Conservation (phyloP, 2,888 invertebrate genomes). For the Catocala fraxini region DNA sequence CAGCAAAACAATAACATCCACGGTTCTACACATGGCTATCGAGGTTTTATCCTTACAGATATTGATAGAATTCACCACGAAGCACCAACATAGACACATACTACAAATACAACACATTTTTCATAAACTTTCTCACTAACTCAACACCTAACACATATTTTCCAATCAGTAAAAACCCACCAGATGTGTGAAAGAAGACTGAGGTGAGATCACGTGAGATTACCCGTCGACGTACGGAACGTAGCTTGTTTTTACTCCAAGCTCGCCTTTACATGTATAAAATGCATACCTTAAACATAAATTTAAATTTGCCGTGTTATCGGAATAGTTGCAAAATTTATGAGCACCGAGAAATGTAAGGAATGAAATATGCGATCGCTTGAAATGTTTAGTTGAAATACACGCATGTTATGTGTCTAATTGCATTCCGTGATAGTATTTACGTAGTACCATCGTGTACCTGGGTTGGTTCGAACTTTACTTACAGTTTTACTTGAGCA, state of each 20-base stretch:
- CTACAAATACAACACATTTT: background rate
- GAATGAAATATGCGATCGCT: constrained; percentile 71
- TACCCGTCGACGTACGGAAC: constrained; percentile 51
- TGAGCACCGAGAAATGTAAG: constrained; percentile 71
- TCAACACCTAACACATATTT: background rate
- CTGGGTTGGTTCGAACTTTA: background rate
- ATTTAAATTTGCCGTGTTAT: constrained; percentile 83
- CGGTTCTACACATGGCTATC: too few relatives aligned
- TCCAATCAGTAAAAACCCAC: constrained; percentile 43
- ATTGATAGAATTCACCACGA: too few relatives aligned
- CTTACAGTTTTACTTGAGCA: background rate
- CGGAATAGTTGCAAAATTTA: constrained; percentile 83
- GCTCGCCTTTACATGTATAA: constrained; percentile 75
- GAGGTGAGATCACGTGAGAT: constrained; percentile 80
- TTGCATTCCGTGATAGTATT: constrained; percentile 61
- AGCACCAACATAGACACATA: background rate
- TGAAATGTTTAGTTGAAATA: constrained; percentile 62
- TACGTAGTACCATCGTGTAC: constrained; percentile 37
- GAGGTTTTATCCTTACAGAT: too few relatives aligned
- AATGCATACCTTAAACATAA: constrained; percentile 80
- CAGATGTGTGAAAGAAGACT: constrained; percentile 63
- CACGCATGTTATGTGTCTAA: constrained; percentile 68
- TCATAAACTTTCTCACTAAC: background rate
- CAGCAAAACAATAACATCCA: too few relatives aligned
- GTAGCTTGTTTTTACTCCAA: constrained; percentile 72